Percentiles rank a stretch among this genome's conserved stretches.
Evolutionary conservation across 2,113 vertebrate species (phyloP).

Genomic region (Prochilodus magdalenae): DNA sequence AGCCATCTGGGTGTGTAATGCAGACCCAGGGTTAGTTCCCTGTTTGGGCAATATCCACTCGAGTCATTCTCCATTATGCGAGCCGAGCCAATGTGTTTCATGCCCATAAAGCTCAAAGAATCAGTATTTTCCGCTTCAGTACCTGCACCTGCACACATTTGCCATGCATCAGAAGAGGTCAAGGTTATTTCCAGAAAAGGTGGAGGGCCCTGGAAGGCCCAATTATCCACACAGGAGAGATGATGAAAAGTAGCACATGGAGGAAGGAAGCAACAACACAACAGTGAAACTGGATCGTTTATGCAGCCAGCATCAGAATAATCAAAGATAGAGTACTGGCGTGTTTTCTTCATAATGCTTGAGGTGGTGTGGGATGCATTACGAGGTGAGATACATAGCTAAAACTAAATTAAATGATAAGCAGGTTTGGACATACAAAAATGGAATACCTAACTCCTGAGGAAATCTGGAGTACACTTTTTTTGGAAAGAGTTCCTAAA

Average conservation of each 20-base stretch:
- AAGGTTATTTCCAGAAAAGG: constrained; percentile 46
- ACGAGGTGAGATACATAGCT: not conserved
- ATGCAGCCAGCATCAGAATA: not conserved
- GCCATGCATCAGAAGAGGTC: constrained; percentile 32
- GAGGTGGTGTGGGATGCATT: not conserved
- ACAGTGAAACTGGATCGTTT: constrained; percentile 19
- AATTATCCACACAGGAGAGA: constrained; percentile 45
- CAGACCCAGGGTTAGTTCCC: constrained; percentile 2
- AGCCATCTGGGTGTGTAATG: constrained; percentile 32
- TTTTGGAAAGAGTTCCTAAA: not conserved
- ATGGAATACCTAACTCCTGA: too few relatives aligned
- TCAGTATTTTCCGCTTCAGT: constrained; percentile 51
- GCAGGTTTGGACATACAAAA: not conserved
- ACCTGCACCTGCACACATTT: constrained; percentile 49
- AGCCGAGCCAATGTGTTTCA: constrained; percentile 37
- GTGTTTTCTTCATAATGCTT: not conserved
- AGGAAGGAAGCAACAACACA: constrained; percentile 48
- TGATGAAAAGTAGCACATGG: constrained; percentile 40
- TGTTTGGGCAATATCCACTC: constrained; percentile 42
- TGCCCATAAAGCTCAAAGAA: constrained; percentile 44
- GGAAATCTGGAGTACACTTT: not conserved
- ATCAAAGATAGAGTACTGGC: not conserved
- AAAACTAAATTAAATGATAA: not conserved
- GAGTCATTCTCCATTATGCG: constrained; percentile 48
- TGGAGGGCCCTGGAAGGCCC: constrained; percentile 21